Conservation (phyloP, 2,888 invertebrate genomes). For the Drosophila testacea region DNA sequence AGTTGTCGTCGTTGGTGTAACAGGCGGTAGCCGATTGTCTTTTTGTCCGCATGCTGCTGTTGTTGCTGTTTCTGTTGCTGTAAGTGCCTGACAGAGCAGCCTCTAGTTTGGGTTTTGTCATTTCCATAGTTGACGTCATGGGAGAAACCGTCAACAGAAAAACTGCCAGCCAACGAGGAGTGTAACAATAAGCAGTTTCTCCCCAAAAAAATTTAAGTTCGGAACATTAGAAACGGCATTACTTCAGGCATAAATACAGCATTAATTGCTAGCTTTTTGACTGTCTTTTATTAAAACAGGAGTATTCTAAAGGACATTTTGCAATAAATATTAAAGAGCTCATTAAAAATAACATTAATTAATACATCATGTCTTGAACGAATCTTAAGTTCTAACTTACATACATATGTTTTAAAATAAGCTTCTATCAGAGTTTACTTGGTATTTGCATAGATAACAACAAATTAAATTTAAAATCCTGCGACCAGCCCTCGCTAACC, state of each 20-base stretch:
- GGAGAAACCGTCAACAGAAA: constrained; percentile 17
- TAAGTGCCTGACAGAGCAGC: constrained; percentile 39
- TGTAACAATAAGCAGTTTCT: constrained; percentile 30
- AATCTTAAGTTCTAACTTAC: neutral
- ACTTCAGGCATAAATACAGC: constrained; percentile 6
- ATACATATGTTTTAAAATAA: neutral
- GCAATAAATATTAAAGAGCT: neutral
- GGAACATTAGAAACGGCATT: neutral
- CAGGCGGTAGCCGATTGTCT: constrained; percentile 40
- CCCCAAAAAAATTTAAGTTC: constrained; percentile 3
- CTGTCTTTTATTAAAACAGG: too few relatives aligned
- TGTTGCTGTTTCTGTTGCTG: constrained; percentile 21
- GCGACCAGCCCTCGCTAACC: constrained; percentile 21
- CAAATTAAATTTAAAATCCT: constrained; percentile 1
- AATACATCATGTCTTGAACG: neutral
- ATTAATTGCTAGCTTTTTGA: constrained; percentile 1
- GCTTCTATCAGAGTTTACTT: neutral
- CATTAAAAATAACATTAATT: neutral
- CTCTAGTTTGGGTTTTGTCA: constrained; percentile 51
- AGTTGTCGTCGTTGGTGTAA: constrained; percentile 29
- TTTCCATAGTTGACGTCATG: constrained; percentile 43
- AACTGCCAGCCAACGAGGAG: constrained; percentile 10
- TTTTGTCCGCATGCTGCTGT: constrained; percentile 40
- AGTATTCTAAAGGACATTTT: neutral
- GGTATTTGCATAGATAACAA: neutral